Percentiles rank a stretch among this genome's conserved stretches.
Conservation (phyloP, 2,113 vertebrate species). For the Seriola quinqueradiata region DNA sequence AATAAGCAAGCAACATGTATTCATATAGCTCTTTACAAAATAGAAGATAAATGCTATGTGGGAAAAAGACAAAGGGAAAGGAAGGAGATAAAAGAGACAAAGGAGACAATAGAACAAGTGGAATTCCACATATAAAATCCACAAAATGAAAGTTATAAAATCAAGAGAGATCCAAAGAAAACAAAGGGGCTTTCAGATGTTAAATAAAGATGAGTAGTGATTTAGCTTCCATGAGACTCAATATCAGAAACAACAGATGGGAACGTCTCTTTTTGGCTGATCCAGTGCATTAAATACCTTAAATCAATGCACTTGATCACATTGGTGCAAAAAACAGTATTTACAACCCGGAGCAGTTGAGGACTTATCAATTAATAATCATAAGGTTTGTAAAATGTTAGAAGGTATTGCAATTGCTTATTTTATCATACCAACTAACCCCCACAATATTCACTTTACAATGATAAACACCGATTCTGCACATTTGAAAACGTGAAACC, state of each 20-base stretch:
- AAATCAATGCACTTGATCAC: constrained; percentile 22
- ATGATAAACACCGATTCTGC: not conserved
- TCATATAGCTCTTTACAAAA: too few relatives aligned
- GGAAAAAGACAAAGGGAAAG: not conserved
- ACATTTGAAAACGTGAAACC: not conserved
- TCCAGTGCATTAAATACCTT: not conserved
- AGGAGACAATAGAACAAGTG: not conserved
- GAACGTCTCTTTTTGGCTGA: not conserved
- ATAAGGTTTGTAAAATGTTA: not conserved
- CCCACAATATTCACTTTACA: not conserved
- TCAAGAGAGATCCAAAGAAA: not conserved
- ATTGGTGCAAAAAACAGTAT: not conserved
- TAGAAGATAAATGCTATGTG: too few relatives aligned
- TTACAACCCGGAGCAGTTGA: not conserved
- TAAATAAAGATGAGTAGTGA: not conserved
- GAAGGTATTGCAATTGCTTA: not conserved
- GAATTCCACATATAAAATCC: not conserved
- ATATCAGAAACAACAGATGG: constrained; percentile 13
- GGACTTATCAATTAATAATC: not conserved
- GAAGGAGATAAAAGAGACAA: not conserved
- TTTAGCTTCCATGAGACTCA: not conserved
- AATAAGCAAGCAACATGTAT: too few relatives aligned
- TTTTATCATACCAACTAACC: not conserved
- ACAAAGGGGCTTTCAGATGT: not conserved
- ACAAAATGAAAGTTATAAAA: not conserved